phyloP scores from a whole-genome alignment of 2,888 invertebrate species.

The Polyploca ridens region DNA sequence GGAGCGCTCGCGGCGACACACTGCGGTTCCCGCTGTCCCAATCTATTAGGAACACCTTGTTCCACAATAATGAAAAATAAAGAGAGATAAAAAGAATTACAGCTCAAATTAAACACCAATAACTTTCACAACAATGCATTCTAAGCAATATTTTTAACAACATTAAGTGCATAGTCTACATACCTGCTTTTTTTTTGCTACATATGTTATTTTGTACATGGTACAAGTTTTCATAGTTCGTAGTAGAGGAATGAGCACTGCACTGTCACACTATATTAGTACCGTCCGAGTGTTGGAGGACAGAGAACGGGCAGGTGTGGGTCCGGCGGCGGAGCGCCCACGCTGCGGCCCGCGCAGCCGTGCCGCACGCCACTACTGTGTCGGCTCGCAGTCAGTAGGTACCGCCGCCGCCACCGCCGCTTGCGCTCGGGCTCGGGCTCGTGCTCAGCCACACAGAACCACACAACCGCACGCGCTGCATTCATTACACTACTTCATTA shows the following conservation, averaged over 20 bases:
- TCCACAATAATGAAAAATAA: not conserved
- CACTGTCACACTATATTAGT: not conserved
- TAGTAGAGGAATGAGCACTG: slow-evolving; percentile 34
- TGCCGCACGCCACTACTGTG: slow-evolving; percentile 17
- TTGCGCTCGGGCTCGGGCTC: slow-evolving; percentile 36
- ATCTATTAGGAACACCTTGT: slow-evolving; percentile 52
- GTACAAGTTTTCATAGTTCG: slow-evolving; percentile 71
- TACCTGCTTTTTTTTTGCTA: slow-evolving; percentile 76
- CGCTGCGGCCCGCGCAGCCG: slow-evolving; percentile 19
- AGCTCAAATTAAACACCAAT: slow-evolving; percentile 22
- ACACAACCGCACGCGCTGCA: slow-evolving; percentile 52
- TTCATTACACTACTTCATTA: slow-evolving; percentile 66
- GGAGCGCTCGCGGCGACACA: slow-evolving; percentile 21
- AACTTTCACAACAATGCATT: not conserved
- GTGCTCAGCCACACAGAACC: slow-evolving; percentile 64
- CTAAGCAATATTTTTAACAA: not conserved
- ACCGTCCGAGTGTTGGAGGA: slow-evolving; percentile 14
- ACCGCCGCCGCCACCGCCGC: slow-evolving; percentile 19
- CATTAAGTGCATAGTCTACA: slow-evolving; percentile 15
- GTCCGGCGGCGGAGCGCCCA: slow-evolving; percentile 27
- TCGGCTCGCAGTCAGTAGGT: slow-evolving; percentile 22
- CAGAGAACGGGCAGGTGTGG: slow-evolving; percentile 21
- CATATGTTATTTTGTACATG: slow-evolving; percentile 81
- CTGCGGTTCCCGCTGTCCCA: slow-evolving; percentile 49
- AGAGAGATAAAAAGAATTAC: not conserved